Evolutionary conservation across 2,797 vertebrate genomes (phyloP), one percentile per base, ranked within the genome.

Genomic region (Novumbra hubbsi): DNA sequence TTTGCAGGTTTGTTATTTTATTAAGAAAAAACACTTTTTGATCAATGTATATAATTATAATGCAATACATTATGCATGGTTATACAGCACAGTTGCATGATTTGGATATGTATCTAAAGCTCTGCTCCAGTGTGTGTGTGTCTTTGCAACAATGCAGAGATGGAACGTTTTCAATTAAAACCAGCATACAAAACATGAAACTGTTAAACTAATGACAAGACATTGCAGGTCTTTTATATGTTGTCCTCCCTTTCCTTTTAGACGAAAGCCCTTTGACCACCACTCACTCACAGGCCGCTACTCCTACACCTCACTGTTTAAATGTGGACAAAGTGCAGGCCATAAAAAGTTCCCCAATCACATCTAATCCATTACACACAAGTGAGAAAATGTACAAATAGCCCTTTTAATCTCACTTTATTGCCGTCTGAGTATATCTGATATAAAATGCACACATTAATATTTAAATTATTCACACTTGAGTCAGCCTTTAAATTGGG

Each of bases 331-430:
- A 82, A 88, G 79, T 62, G 73, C 55, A 73, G 72, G 71, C 73
- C 73, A 78, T 92, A 88, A 92, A 90, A 90, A 86, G 69, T 80
- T 83, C 79, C 80, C 67, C 27, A 71, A 68, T 82, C 73, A 79
- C 69, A 77, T 77, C 76, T 70, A 77, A 84, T 87, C 85, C 82
- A 86, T 88, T 86, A 84, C 83, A 34, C 73, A 65, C 45, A 67
- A 80, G 73, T 79, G 74, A 84, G 80, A 78, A 62, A 68, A 30
- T 55, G 75, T 83, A 83, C 66, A 83, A 88, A 90, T 64, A 74
- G 76, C 71, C 75, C 78, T 84, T 89, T 89, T 85, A 86, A 90
- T 87, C 80, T 87, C 69, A 74, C 73, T 87, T 91, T 85, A 90
- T 80, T 79, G 80, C 81, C 66, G 70, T 75, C 55, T 45, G 73